Evolutionary conservation across 2,113 vertebrate species (phyloP), one percentile per base, ranked within the genome.

Genomic region (Cheilinus undulatus): DNA sequence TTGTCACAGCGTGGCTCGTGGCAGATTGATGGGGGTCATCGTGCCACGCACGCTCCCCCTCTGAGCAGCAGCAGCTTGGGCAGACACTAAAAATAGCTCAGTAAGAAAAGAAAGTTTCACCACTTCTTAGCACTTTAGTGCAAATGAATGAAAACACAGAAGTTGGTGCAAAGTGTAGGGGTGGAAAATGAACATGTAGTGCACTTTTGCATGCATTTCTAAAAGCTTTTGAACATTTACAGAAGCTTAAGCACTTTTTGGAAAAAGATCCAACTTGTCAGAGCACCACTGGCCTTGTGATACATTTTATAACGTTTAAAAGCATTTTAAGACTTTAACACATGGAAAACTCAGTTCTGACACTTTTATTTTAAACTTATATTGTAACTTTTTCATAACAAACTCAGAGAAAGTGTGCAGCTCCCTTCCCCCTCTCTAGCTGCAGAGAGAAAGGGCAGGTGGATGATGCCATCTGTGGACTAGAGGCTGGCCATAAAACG

Each of bases 1-100:
- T 93, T 94, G 93, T 94, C 87, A 64, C 88, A 73, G 83, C 76
- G 49, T 42, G 90, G 88, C 93, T 93, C 93, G 91, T 93, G 93
- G 93, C 93, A 93, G 92, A 93, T 93, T 94, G 91, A 93, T 91
- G 82, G 85, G 73, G 85, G 83, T 89, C 89, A 82, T 73, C 32
- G 71, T 73, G 83, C 59, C 75, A 59, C 69, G 53, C 75, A 66
- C 70, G 23, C 81, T 5, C 67, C 64, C 54, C 50, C 43, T 13
- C 58, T 36, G 34, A 54, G 43, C 24, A n/a, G 30, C 57, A 26
- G 75, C 66, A 71, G 82, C 48, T 22, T 22, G 42, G 32, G 3
- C 28, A 52, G 32, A 49, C 69, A 78, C 73, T 69, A 84, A 89
- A 85, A 88, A 87, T 83, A 87, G 40, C 56, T 78, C 9, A 69